Base-by-base conservation (phyloP, 2,113 vertebrate genomes). In the Rhabdornis inornatus region DNA sequence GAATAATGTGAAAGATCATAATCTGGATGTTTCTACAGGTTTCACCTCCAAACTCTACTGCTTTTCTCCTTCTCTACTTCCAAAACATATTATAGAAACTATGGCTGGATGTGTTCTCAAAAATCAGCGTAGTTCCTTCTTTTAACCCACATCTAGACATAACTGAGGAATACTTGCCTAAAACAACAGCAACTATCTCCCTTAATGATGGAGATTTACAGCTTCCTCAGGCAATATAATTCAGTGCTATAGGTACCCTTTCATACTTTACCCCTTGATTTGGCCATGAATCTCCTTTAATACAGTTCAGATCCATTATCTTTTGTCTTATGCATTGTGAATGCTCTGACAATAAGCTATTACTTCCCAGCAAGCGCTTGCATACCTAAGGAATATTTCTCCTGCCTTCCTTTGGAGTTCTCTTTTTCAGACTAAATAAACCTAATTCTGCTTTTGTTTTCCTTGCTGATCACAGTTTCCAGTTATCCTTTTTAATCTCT, bases 381-480 rank as follows among this genome's bases (percentile, higher is more conserved):
- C 57, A 68, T 66, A 71, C 20, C 75, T 72, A 76, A 87, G 40
- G 45, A 92, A 84, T 84, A 81, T 84, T 81, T 87, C 44, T 90
- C 9, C 37, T 53, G 39, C 44, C 11, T 78, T 85, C 56, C 42
- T 70, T 49, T 87, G 65, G 65, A 85, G 45, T 85, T 84, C 27
- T 74, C 31, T 57, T 79, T 89, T 89, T 80, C 59, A 76, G 76
- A 57, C 76, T 89, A 89, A 77, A 89, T 42, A 92, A 95, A 74
- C 10, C 59, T 64, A 72, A 92, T 79, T 68, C 45, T 57, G 25
- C 37, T 87, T 86, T 61, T 60, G 21, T 89, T 89, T 81, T 71
- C 21, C 50, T 80, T 89, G 37, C 13, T 74, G 59, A 69, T 74
- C 30, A 80, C 21, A 78, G n/a, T 74, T 83, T 71, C n/a, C 53